Evolutionary conservation across 2,888 invertebrate genomes (phyloP).

Genomic region (Drosophila putrida): DNA sequence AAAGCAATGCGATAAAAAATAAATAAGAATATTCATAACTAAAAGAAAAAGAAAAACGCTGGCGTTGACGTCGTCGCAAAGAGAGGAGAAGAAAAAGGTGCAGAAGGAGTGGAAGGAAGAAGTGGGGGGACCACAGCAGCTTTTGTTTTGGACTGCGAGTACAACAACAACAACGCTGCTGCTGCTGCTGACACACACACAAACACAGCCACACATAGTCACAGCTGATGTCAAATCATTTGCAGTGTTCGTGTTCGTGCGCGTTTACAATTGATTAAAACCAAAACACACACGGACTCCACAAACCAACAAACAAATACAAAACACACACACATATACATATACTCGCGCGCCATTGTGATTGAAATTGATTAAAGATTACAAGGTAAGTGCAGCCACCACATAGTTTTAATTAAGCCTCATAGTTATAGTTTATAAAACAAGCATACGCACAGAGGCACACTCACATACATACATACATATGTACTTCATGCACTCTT

Average conservation of each 20-base stretch:
- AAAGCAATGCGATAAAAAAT: conserved; percentile 65
- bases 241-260: conserved; percentile 68
- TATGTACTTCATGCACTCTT: background rate
- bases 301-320: conserved; percentile 37
- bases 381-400: conserved; percentile 65
- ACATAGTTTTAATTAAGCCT: conserved; percentile 59
- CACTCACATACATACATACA: background rate
- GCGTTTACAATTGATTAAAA: conserved; percentile 78
- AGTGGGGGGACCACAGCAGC: conserved; percentile 52
- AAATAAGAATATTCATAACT: conserved; percentile 57
- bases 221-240: conserved; percentile 77
- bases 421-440: conserved; percentile 42
- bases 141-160: conserved; percentile 56
- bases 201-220: conserved; percentile 43
- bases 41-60: conserved; percentile 40
- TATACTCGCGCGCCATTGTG: conserved; percentile 56
- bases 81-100: conserved; percentile 30
- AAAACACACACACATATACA: conserved; percentile 60
- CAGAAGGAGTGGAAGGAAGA: conserved; percentile 39
- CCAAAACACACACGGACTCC: conserved; percentile 64
- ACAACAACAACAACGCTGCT: conserved; percentile 56
- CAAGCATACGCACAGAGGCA: conserved; percentile 15
- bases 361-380: conserved; percentile 73
- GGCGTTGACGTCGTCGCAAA: conserved; percentile 34
- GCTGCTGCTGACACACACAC: conserved; percentile 42